Conservation (phyloP, 2,797 vertebrate genomes). For the Xyrichtys novacula region DNA sequence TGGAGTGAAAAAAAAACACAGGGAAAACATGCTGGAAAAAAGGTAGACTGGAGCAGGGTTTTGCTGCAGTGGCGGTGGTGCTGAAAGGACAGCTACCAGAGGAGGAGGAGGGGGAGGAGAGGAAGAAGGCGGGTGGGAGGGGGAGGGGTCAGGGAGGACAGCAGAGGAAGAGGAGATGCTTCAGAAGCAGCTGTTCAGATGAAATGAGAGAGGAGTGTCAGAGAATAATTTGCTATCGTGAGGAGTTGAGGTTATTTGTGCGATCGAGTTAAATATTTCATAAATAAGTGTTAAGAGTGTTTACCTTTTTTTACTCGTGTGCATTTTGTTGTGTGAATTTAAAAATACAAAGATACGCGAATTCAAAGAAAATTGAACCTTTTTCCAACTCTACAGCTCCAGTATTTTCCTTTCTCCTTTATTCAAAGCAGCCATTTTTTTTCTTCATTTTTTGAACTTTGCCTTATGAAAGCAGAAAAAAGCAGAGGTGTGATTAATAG, state of each 20-base stretch:
- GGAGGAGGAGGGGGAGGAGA: slow-evolving; percentile 2
- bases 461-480: background rate
- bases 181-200: slow-evolving; percentile 27
- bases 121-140: background rate
- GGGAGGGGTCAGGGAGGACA: slow-evolving; percentile 19
- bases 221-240: background rate
- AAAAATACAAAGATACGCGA: background rate
- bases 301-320: background rate
- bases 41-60: slow-evolving; percentile 36
- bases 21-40: slow-evolving; percentile 5
- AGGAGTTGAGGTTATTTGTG: background rate
- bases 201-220: slow-evolving; percentile 18
- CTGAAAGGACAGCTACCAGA: slow-evolving; percentile 67
- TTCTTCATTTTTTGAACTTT: background rate
- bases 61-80: slow-evolving; percentile 70
- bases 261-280: slow-evolving; percentile 5
- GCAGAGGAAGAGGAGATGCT: slow-evolving; percentile 28
- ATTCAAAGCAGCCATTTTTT: background rate
- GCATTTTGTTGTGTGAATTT: background rate
- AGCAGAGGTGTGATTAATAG: slow-evolving; percentile 23
- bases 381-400: background rate
- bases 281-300: background rate
- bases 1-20: slow-evolving; percentile 14
- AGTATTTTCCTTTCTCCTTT: background rate
- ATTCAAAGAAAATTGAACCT: background rate